These are phyloP conservation scores for Noctua comes DNA, from an alignment of 2,888 invertebrate genomes.

Conservation along the genomic window DNA sequence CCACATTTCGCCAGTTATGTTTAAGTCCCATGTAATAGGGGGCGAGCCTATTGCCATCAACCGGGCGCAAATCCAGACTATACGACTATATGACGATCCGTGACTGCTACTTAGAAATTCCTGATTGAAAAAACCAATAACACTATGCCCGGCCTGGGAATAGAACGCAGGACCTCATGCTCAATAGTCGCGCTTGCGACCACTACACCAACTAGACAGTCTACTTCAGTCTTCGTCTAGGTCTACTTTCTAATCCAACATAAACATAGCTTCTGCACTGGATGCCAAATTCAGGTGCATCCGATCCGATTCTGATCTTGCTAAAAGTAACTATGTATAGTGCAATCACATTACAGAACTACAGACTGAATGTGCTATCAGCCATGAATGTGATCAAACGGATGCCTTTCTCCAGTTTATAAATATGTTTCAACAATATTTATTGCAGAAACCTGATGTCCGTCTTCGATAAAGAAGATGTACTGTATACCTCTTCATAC, in stretches of 20 bases:
- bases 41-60: too few relatives aligned
- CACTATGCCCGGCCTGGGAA: too few relatives aligned
- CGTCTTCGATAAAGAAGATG: constrained; percentile 54
- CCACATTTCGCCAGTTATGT: too few relatives aligned
- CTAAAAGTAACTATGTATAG: neutral
- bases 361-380: constrained; percentile 4
- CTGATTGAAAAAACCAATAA: too few relatives aligned
- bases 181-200: too few relatives aligned
- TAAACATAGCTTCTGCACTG: neutral
- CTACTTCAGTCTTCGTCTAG: too few relatives aligned
- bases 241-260: neutral
- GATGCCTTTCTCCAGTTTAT: constrained; percentile 36
- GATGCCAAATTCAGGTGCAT: neutral
- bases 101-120: too few relatives aligned
- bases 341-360: neutral
- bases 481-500: constrained; percentile 31
- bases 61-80: too few relatives aligned
- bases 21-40: too few relatives aligned
- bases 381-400: constrained; percentile 12
- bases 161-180: too few relatives aligned
- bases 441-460: constrained; percentile 44
- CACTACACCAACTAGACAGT: too few relatives aligned
- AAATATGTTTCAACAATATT: constrained; percentile 46
- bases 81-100: too few relatives aligned
- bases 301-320: neutral